These are phyloP conservation scores for Pachymerium ferrugineum DNA, from an alignment of 2,888 invertebrate genomes.

Conservation along the genomic window DNA sequence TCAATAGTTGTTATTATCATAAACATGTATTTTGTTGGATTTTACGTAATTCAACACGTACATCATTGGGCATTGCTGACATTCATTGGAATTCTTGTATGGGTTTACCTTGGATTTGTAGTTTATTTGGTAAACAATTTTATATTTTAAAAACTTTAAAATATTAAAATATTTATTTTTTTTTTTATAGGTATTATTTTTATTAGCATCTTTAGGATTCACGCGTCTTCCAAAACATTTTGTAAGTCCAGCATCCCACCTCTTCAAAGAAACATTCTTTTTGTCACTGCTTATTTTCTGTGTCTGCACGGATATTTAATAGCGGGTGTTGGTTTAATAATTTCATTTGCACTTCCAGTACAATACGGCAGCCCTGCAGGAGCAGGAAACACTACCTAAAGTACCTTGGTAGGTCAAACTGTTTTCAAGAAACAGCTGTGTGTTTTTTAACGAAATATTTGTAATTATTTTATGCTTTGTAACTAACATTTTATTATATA, in stretches of 20 bases:
- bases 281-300: neutral
- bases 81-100: slow-evolving; percentile 54
- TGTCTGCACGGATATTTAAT: neutral
- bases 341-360: neutral
- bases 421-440: too few relatives aligned
- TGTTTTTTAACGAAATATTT: too few relatives aligned
- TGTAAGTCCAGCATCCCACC: too few relatives aligned
- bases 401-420: neutral
- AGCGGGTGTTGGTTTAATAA: neutral
- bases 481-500: too few relatives aligned
- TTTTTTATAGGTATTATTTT: neutral
- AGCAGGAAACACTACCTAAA: neutral
- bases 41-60: slow-evolving; percentile 44
- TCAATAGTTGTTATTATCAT: slow-evolving; percentile 49
- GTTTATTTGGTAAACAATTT: slow-evolving; percentile 54
- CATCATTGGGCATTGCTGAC: slow-evolving; percentile 50
- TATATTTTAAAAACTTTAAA: neutral
- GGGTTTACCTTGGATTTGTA: slow-evolving; percentile 66
- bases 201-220: neutral
- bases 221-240: neutral
- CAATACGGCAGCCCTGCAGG: neutral
- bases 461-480: too few relatives aligned
- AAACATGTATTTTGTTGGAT: slow-evolving; percentile 50
- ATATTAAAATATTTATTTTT: neutral
- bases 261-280: too few relatives aligned